Evolutionary conservation across 2,888 invertebrate species (phyloP).

Genomic region (Cheilosia scutellata): DNA sequence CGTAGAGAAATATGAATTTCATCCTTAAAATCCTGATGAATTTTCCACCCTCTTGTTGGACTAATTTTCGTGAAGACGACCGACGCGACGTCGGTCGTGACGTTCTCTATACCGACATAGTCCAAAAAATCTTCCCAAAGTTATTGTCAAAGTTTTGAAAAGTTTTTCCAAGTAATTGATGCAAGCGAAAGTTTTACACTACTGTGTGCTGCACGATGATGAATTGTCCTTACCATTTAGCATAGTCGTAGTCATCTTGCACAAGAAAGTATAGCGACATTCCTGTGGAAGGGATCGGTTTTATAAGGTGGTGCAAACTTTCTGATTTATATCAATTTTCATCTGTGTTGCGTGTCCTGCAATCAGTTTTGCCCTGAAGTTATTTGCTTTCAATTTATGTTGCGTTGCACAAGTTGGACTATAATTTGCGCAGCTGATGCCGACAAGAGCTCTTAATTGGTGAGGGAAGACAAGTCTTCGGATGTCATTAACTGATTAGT

Average conservation of each 20-base stretch:
- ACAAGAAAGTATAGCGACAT: slow-evolving; percentile 33
- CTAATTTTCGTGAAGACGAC: slow-evolving; percentile 57
- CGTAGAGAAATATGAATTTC: slow-evolving; percentile 67
- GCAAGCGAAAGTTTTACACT: slow-evolving; percentile 68
- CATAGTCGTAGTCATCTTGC: slow-evolving; percentile 23
- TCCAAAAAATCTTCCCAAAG: slow-evolving; percentile 25
- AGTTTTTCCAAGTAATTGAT: slow-evolving; percentile 74
- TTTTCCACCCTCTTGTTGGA: slow-evolving; percentile 36
- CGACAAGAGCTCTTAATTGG: slow-evolving; percentile 36
- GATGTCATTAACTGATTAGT: slow-evolving; percentile 47
- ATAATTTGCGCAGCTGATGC: slow-evolving; percentile 57
- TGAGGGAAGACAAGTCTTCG: background rate
- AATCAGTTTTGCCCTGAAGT: slow-evolving; percentile 60
- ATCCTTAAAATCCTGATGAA: slow-evolving; percentile 69
- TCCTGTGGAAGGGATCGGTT: slow-evolving; percentile 35
- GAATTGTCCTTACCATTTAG: slow-evolving; percentile 69
- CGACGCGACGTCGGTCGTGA: background rate
- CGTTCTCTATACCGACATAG: background rate
- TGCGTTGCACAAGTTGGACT: slow-evolving; percentile 35
- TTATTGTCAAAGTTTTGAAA: slow-evolving; percentile 58
- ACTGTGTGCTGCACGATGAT: slow-evolving; percentile 49
- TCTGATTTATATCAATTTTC: slow-evolving; percentile 74
- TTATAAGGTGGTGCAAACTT: slow-evolving; percentile 52
- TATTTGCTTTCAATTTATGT: slow-evolving; percentile 71
- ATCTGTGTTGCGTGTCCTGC: slow-evolving; percentile 70